Evolutionary conservation across 2,888 invertebrate genomes (phyloP).

Genomic region (Cantharis rustica): DNA sequence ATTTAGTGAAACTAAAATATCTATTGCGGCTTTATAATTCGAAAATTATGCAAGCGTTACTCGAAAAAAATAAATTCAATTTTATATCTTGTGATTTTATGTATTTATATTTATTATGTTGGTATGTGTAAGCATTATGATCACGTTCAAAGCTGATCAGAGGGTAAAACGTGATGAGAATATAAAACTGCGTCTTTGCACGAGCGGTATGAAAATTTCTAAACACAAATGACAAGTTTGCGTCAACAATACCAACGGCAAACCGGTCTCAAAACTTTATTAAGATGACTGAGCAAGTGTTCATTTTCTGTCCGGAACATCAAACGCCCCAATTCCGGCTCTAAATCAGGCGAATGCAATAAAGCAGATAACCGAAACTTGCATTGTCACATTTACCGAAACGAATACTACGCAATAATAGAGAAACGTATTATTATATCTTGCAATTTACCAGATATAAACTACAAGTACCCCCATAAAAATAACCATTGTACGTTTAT

Average conservation of each 20-base stretch:
- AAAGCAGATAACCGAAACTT: constrained; percentile 1
- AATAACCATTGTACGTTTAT: constrained; percentile 16
- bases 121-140: constrained; percentile 27
- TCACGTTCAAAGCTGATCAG: constrained; percentile 31
- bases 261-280: constrained; percentile 5
- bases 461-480: constrained; percentile 23
- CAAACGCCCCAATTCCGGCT: not conserved
- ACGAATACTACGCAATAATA: not conserved
- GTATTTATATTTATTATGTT: constrained; percentile 18
- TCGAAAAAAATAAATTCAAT: not conserved
- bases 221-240: constrained; percentile 22
- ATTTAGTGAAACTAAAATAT: not conserved
- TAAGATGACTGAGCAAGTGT: not conserved
- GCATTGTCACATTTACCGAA: constrained; percentile 3
- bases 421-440: constrained; percentile 8
- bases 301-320: not conserved
- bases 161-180: constrained; percentile 22
- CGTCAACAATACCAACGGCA: constrained; percentile 18
- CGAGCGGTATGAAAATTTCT: constrained; percentile 25
- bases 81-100: not conserved
- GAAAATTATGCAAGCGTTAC: not conserved
- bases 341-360: not conserved
- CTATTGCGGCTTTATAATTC: not conserved
- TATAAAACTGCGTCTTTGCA: constrained; percentile 5
- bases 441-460: constrained; percentile 15